Evolutionary conservation across 2,888 invertebrate species (phyloP), one percentile per base, ranked within the genome.

Genomic region (Drosophila bunnanda): DNA sequence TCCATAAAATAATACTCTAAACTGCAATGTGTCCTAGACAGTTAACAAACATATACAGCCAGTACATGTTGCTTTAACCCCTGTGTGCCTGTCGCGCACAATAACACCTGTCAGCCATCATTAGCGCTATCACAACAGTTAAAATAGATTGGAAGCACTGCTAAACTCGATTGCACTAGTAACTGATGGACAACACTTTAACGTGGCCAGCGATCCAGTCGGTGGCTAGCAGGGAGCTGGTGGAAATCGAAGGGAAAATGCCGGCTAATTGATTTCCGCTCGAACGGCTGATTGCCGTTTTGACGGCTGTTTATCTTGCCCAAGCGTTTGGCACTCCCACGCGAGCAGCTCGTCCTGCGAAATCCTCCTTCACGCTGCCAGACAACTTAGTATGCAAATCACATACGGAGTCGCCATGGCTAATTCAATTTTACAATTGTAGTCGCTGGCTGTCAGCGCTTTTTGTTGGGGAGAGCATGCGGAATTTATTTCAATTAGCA

Each of bases 401-500:
- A 64, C 34, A 55, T 30, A 53, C 46, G 32, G 15, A n/a, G 22
- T 20, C 38, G 44, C 64, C 17, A 75, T 82, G 79, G 77, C 89
- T 88, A 84, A 84, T 89, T 84, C 71, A 89, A 88, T 84, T 89
- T 86, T 52, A 69, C 79, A 88, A 75, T 84, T 88, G 89, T 83
- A 78, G 81, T 69, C 69, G 34, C 64, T 57, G 43, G 43, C 70
- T 76, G 89, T 78, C 75, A 72, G 79, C 74, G 77, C 61, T 87
- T 75, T 78, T 73, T 77, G 70, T 78, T 81, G 72, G 84, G 72
- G 25, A 25, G 25, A 79, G 84, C 74, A 87, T 75, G 83, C 79
- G 75, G 72, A 87, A 89, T 89, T 87, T 81, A 87, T 83, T 83
- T 83, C 88, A 83, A 83, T 83, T 89, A 87, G 84, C 84, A 69